phyloP scores from a whole-genome alignment of 1,140 invertebrate species.

The Bombus sibiricus region DNA sequence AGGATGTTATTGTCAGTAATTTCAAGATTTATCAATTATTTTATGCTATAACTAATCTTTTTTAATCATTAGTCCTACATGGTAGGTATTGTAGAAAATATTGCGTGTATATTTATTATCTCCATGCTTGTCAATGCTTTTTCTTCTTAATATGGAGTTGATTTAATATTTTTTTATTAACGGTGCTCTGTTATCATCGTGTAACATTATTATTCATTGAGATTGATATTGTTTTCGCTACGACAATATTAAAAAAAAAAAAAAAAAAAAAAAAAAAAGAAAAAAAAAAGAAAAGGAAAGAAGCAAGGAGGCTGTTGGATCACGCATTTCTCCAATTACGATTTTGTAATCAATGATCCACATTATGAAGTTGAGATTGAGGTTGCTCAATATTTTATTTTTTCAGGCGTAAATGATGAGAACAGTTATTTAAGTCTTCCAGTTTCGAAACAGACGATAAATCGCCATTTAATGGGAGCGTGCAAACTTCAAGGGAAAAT shows the following conservation, averaged over 20 bases:
- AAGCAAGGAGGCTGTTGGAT: no score
- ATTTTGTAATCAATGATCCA: background rate
- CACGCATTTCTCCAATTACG: background rate
- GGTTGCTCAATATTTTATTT: background rate
- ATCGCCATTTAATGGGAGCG: background rate
- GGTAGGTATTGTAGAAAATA: no score
- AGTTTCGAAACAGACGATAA: background rate
- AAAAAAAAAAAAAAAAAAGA: rapidly evolving
- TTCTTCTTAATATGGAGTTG: rapidly evolving
- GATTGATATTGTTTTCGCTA: background rate
- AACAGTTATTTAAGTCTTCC: background rate
- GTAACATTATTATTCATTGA: background rate
- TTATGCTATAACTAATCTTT: no score
- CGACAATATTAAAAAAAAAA: background rate
- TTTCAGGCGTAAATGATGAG: background rate
- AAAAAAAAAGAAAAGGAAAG: rapidly evolving
- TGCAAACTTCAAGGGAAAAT: background rate
- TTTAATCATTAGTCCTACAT: no score
- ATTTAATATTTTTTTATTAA: no score
- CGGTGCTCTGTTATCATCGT: rapidly evolving
- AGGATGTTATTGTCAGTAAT: no score
- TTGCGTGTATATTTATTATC: no score
- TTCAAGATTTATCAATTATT: no score
- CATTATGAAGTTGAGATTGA: background rate
- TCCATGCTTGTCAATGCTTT: rapidly evolving